These are phyloP conservation scores for Rhopalosiphum nymphaeae DNA, from an alignment of 2,888 invertebrate species.

Conservation along the genomic window DNA sequence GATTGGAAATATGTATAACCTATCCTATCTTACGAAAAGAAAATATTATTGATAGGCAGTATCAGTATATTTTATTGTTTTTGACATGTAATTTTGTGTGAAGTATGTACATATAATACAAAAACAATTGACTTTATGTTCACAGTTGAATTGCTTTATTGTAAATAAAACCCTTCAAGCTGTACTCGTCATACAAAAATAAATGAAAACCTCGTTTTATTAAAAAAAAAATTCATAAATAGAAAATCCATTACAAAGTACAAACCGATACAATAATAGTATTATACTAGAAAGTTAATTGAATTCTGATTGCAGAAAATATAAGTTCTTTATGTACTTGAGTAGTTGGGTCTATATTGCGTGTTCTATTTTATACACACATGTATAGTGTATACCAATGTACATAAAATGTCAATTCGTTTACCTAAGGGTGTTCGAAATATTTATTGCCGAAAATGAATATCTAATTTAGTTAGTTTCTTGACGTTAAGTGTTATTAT, in stretches of 20 bases:
- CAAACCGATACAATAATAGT: not conserved
- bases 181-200: not conserved
- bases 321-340: constrained; percentile 4
- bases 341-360: not conserved
- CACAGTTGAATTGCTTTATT: constrained; percentile 27
- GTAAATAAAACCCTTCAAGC: not conserved
- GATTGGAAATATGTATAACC: not conserved
- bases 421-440: not conserved
- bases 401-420: not conserved
- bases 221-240: not conserved
- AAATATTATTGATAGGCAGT: not conserved
- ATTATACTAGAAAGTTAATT: constrained; percentile 5
- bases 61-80: not conserved
- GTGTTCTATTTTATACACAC: not conserved
- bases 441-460: constrained; percentile 35
- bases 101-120: not conserved
- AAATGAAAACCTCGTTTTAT: not conserved
- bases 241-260: not conserved
- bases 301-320: constrained; percentile 14
- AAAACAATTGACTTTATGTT: not conserved
- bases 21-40: not conserved
- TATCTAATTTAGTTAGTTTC: not conserved
- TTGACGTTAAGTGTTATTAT: not conserved
- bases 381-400: not conserved
- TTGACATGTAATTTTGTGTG: constrained; percentile 3